Evolutionary conservation across 2,113 vertebrate genomes (phyloP).

Genomic region (Anser cygnoides): DNA sequence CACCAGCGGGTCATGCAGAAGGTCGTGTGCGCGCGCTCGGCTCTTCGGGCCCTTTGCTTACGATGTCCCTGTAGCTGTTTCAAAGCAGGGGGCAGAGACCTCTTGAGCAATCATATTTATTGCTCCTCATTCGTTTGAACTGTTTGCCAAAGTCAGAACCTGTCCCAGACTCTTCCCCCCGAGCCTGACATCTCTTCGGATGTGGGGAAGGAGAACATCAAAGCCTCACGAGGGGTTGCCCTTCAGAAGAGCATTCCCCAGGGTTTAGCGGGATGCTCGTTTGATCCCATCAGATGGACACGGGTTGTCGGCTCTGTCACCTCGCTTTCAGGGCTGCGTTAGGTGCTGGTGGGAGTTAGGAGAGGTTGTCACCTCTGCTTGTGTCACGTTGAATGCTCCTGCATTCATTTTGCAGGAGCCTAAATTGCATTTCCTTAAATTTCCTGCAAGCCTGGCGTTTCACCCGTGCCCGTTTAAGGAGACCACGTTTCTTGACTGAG

Average conservation of each 20-base stretch:
- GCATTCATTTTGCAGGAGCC: too few species aligned
- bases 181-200: neutral
- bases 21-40: neutral
- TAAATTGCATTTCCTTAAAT: neutral
- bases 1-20: neutral
- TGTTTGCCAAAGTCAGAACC: conserved; percentile 59
- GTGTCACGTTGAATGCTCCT: neutral
- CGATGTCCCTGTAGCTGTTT: neutral
- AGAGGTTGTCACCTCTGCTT: neutral
- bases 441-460: neutral
- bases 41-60: neutral
- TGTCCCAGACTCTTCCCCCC: neutral
- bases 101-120: conserved; percentile 15
- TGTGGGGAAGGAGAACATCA: conserved; percentile 44
- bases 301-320: neutral
- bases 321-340: neutral
- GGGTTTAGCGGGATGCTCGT: neutral
- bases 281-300: conserved; percentile 35
- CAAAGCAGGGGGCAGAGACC: conserved; percentile 23
- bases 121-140: conserved; percentile 27
- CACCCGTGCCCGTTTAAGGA: neutral
- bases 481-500: neutral
- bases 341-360: neutral
- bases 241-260: conserved; percentile 12
- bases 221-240: neutral